Conservation (phyloP, 2,888 invertebrate genomes). For the Macrosoma leucophasiata region DNA sequence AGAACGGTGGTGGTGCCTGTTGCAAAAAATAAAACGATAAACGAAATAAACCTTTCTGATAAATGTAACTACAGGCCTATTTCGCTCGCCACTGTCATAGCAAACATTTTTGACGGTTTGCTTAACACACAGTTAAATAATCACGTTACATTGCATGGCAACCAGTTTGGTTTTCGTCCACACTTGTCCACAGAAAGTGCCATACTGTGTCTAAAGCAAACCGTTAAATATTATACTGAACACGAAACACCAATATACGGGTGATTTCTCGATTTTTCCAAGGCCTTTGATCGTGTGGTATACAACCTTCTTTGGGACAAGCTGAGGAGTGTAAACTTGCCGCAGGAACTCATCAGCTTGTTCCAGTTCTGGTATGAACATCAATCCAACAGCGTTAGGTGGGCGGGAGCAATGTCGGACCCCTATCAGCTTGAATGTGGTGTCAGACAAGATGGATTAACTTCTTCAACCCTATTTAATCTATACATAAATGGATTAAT, state of each 20-base stretch:
- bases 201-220: slow-evolving; percentile 22
- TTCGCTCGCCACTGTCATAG: slow-evolving; percentile 22
- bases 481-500: no score
- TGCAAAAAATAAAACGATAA: neutral
- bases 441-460: no score
- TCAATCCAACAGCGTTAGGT: no score
- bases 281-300: neutral
- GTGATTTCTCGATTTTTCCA: neutral
- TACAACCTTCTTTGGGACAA: neutral
- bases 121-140: no score
- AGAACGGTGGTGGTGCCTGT: slow-evolving; percentile 9
- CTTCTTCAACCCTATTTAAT: no score
- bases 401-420: no score
- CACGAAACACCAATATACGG: neutral
- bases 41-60: neutral
- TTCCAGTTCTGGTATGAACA: no score
- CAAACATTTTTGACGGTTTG: no score
- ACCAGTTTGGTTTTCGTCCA: slow-evolving; percentile 27
- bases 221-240: neutral
- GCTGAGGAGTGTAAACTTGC: no score
- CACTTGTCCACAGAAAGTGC: slow-evolving; percentile 23
- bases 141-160: slow-evolving; percentile 19
- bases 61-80: slow-evolving; percentile 19
- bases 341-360: no score
- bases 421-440: no score